Conservation (phyloP, 2,797 vertebrate genomes). For the Tenualosa ilisha region DNA sequence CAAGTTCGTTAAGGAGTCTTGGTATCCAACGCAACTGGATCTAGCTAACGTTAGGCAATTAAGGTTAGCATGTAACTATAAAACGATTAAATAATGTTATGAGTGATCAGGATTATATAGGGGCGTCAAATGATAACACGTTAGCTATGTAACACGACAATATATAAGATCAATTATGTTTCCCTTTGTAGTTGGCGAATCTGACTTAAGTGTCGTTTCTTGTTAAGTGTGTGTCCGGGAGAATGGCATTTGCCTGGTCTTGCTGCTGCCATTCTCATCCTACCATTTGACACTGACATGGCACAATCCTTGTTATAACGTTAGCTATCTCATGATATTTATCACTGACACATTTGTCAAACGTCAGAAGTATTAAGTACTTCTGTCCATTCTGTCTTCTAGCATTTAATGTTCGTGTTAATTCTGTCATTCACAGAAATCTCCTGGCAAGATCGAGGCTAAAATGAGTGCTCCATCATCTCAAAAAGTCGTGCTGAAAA, state of each 20-base stretch:
- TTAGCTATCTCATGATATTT: neutral
- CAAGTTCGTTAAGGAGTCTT: neutral
- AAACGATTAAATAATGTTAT: no score
- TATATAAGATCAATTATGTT: neutral
- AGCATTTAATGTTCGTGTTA: neutral
- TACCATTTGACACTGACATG: no score
- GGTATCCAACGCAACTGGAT: neutral
- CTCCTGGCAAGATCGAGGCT: constrained; percentile 53
- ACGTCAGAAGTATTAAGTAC: neutral
- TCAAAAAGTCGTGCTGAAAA: constrained; percentile 99
- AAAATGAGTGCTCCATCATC: constrained; percentile 91
- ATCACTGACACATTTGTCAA: neutral
- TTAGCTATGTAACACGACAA: neutral
- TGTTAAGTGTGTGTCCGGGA: neutral
- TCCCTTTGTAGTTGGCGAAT: neutral
- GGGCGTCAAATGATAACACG: neutral
- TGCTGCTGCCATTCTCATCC: neutral
- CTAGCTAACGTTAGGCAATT: neutral
- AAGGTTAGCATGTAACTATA: neutral
- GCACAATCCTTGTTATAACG: no score
- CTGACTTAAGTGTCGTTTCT: neutral
- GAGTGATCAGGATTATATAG: neutral
- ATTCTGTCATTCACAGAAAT: constrained; percentile 53
- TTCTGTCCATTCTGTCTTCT: neutral
- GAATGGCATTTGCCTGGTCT: neutral